phyloP scores from a whole-genome alignment of 2,113 vertebrate genomes.

The Meles meles region DNA sequence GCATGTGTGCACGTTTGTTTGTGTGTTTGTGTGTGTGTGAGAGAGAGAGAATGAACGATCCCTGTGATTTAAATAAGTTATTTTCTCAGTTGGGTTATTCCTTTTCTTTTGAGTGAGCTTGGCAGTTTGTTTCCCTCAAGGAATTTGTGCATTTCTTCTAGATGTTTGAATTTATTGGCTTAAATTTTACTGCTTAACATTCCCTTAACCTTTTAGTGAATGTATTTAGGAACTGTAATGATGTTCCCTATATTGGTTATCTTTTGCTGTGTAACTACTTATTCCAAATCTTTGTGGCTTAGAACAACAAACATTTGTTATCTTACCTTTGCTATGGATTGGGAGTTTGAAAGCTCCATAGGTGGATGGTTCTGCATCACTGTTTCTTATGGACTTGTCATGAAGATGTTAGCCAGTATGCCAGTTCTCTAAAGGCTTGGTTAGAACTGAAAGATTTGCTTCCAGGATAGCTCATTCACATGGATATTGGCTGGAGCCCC shows the following conservation, averaged over 20 bases:
- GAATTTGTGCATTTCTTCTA: background rate
- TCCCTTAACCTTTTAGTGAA: background rate
- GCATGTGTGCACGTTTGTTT: background rate
- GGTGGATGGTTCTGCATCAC: background rate
- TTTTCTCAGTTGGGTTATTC: background rate
- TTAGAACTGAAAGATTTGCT: background rate
- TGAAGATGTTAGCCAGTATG: background rate
- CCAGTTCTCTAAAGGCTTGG: background rate
- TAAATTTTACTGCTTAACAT: slow-evolving; percentile 13
- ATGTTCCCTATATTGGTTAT: background rate
- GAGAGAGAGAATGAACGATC: background rate
- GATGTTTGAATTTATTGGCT: background rate
- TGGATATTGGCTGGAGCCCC: background rate
- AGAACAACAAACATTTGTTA: background rate
- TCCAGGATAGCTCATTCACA: background rate
- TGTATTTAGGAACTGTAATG: background rate
- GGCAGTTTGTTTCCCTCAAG: background rate
- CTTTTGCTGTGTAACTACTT: slow-evolving; percentile 1
- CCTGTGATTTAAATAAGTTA: background rate
- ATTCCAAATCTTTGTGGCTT: background rate
- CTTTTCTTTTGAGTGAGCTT: background rate
- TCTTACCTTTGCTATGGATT: background rate
- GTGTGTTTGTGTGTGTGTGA: background rate
- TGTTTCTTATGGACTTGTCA: background rate
- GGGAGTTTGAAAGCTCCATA: background rate